Percentiles rank a stretch among this genome's conserved stretches.
phyloP scores from a whole-genome alignment of 2,113 vertebrate species.

The Bombycilla garrulus region DNA sequence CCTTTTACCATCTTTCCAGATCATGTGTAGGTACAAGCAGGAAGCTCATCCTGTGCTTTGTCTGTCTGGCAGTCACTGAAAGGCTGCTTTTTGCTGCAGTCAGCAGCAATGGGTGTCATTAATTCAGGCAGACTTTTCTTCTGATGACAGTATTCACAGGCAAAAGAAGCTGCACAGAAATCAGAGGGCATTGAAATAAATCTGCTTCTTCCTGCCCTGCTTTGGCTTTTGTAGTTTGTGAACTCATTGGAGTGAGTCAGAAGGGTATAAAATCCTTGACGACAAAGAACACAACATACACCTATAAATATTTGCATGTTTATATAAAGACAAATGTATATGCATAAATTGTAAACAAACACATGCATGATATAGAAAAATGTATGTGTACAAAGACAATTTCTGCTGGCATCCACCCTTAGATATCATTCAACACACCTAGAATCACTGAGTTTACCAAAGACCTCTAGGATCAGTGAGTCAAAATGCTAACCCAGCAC shows the following conservation, averaged over 20 bases:
- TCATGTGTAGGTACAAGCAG: accelerated
- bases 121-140: neutral
- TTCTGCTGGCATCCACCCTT: neutral
- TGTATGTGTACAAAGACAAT: neutral
- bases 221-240: neutral
- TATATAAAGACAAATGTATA: neutral
- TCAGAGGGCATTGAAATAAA: neutral
- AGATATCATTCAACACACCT: neutral
- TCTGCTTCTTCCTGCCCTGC: accelerated
- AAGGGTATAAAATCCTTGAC: neutral
- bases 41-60: neutral
- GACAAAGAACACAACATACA: neutral
- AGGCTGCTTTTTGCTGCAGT: neutral
- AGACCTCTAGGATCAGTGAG: neutral
- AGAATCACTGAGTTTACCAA: neutral
- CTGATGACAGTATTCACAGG: neutral
- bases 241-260: neutral
- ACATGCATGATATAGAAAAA: neutral
- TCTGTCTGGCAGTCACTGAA: neutral
- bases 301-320: neutral
- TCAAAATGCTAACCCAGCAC: neutral
- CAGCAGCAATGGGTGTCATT: neutral
- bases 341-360: neutral
- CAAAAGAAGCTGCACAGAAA: neutral
- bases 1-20: neutral